A percentile compares a stretch with the other conserved stretches of the same genome.
Conservation (phyloP, 2,113 vertebrate genomes). For the Coturnix japonica region DNA sequence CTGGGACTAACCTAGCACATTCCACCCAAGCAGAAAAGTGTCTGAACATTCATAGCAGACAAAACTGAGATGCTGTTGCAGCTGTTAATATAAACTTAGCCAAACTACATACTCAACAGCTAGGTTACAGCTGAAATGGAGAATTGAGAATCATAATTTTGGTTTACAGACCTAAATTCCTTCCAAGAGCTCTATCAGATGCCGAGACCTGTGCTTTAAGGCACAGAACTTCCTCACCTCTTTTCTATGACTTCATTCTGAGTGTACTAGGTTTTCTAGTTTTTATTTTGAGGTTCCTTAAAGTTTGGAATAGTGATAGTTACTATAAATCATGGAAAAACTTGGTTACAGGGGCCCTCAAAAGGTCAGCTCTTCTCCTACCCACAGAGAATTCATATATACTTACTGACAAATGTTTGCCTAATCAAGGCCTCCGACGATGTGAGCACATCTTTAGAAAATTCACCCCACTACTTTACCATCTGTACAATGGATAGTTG, state of each 20-base stretch:
- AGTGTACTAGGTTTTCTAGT: neutral
- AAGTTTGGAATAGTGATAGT: neutral
- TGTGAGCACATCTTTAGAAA: neutral
- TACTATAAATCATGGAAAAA: neutral
- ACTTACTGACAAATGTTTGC: neutral
- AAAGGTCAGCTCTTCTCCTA: neutral
- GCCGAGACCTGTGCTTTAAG: neutral
- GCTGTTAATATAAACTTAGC: neutral
- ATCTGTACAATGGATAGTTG: neutral
- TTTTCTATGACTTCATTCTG: neutral
- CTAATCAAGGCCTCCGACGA: neutral
- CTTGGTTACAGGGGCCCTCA: neutral
- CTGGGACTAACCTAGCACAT: neutral
- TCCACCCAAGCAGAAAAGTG: neutral
- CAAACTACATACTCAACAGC: neutral
- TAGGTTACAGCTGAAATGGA: neutral
- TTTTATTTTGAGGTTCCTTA: neutral
- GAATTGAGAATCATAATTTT: neutral
- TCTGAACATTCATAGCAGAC: neutral
- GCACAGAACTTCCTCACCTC: neutral
- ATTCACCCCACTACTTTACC: neutral
- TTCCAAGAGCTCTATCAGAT: neutral
- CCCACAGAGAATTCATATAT: neutral
- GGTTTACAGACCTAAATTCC: neutral
- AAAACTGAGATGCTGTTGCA: neutral